Evolutionary conservation across 2,113 vertebrate genomes (phyloP).

Genomic region (Hippolais icterina): DNA sequence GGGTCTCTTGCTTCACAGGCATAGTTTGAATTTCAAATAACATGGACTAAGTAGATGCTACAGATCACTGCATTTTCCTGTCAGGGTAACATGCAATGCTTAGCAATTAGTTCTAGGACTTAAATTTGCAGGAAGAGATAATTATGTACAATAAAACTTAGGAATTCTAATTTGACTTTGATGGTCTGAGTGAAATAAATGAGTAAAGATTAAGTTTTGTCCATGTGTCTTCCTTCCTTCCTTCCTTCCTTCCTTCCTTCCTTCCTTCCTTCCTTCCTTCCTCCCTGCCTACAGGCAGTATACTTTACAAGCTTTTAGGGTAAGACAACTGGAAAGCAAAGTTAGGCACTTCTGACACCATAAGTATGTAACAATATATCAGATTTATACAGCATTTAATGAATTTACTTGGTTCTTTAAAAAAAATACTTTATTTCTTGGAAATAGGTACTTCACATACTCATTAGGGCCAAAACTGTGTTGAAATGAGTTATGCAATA

Average conservation of each 20-base stretch:
- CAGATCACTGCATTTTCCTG: constrained; percentile 12
- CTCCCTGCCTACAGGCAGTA: background rate
- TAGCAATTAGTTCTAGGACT: background rate
- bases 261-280: background rate
- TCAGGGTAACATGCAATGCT: background rate
- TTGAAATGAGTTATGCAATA: background rate
- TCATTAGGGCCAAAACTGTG: background rate
- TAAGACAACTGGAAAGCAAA: background rate
- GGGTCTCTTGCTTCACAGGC: background rate
- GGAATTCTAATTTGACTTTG: background rate
- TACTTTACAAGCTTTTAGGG: background rate
- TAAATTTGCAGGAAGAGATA: background rate
- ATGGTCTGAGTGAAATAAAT: background rate
- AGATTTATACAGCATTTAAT: background rate
- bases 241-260: background rate
- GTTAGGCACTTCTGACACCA: background rate
- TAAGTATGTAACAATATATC: background rate
- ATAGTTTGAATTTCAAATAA: constrained; percentile 5
- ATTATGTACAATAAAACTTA: background rate
- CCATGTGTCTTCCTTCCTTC: background rate
- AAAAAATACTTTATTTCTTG: background rate
- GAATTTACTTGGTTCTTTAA: background rate
- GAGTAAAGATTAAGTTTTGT: background rate
- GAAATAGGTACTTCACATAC: background rate
- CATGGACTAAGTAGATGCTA: background rate